Percentiles rank a stretch among this genome's conserved stretches.
These are phyloP conservation scores for Cladorhizidae sp. DNA, from an alignment of 37 sponge, comb jelly and placozoan genomes.

Conservation along the genomic window DNA sequence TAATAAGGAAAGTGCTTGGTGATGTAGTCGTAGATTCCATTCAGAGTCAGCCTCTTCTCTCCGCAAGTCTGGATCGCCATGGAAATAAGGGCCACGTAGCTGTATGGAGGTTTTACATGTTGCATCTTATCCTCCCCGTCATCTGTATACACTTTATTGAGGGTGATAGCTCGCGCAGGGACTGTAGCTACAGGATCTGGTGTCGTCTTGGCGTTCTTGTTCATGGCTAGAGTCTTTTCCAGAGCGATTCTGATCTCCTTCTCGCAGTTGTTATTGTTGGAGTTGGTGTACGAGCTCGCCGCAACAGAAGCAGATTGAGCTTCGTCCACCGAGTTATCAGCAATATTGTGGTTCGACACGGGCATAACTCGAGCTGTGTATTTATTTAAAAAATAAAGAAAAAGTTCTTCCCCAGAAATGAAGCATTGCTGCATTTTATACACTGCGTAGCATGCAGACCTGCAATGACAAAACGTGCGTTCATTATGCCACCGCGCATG, in stretches of 20 bases:
- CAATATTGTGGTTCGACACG: background rate
- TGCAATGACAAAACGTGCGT: too few species aligned
- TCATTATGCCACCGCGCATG: too few species aligned
- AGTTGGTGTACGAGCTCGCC: background rate
- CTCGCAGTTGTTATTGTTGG: constrained; percentile 51
- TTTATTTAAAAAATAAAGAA: background rate
- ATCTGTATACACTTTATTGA: constrained; percentile 49
- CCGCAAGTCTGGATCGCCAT: constrained; percentile 88
- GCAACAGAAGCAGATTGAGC: background rate
- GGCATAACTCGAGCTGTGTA: constrained; percentile 10
- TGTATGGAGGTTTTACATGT: constrained; percentile 88
- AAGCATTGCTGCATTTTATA: too few species aligned
- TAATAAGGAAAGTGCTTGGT: constrained; percentile 94
- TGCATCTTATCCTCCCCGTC: constrained; percentile 69
- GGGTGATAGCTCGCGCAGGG: constrained; percentile 72
- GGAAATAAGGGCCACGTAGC: constrained; percentile 91
- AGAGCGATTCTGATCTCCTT: constrained; percentile 69
- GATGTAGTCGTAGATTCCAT: constrained; percentile 93
- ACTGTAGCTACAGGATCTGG: constrained; percentile 83
- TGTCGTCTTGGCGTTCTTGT: constrained; percentile 59
- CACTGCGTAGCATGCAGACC: too few species aligned
- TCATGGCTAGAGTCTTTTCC: constrained; percentile 76
- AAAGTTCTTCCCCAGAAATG: too few species aligned
- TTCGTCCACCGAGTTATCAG: background rate
- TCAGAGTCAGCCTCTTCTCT: constrained; percentile 87